Conservation (phyloP, 1,140 invertebrate genomes). For the Parapsyche elsis region DNA sequence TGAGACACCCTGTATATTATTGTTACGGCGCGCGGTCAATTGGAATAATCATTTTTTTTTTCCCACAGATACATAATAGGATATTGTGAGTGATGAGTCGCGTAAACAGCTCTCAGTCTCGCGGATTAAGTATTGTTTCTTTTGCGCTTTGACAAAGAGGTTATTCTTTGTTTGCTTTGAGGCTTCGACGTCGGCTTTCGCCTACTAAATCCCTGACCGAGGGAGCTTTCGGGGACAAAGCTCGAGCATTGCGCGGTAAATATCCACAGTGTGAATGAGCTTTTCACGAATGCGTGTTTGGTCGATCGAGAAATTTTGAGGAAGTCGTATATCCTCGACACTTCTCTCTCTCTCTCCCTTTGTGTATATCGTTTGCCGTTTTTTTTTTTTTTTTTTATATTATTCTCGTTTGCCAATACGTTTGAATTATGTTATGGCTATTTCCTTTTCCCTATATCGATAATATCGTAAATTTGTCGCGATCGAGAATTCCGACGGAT, state of each 20-base stretch:
- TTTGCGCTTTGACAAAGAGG: background rate
- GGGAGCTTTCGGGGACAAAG: background rate
- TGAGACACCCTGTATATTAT: too few relatives aligned
- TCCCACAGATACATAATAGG: too few relatives aligned
- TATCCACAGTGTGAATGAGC: background rate
- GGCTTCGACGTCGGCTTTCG: background rate
- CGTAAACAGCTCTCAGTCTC: background rate
- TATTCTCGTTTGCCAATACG: slow-evolving; percentile 43
- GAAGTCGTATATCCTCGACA: slow-evolving; percentile 30
- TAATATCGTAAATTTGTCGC: slow-evolving; percentile 45
- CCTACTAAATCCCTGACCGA: background rate
- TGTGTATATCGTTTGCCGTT: background rate
- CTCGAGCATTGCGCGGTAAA: background rate
- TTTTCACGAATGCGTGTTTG: background rate
- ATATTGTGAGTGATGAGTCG: background rate
- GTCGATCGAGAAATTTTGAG: slow-evolving; percentile 37
- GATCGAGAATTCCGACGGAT: background rate
- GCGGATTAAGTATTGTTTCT: slow-evolving; percentile 15
- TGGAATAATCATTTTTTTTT: too few relatives aligned
- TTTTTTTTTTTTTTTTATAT: slow-evolving; percentile 29
- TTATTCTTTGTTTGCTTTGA: slow-evolving; percentile 1
- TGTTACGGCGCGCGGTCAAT: too few relatives aligned
- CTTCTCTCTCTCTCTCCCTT: background rate
- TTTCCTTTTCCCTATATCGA: slow-evolving; percentile 41
- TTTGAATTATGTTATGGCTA: slow-evolving; percentile 46